phyloP scores from a whole-genome alignment of 2,888 invertebrate species.

The Girardia tigrina region DNA sequence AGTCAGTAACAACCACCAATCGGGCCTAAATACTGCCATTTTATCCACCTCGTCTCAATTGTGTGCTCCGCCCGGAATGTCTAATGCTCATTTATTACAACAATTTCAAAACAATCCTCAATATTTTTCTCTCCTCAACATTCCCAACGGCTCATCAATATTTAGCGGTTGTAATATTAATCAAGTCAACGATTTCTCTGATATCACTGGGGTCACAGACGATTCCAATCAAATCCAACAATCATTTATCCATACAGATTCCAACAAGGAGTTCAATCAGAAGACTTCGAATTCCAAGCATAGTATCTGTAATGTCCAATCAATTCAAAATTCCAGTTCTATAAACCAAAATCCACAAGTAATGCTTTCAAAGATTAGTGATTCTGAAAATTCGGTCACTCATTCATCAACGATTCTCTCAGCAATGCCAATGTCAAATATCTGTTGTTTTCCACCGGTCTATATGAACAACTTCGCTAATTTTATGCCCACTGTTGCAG shows the following conservation, averaged over 20 bases:
- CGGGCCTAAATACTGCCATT: not conserved
- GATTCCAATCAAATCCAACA: not conserved
- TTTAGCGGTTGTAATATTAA: slow-evolving; percentile 7
- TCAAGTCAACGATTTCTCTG: slow-evolving; percentile 5
- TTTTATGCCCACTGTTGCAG: not conserved
- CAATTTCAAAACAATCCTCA: slow-evolving; percentile 15
- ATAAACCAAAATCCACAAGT: not conserved
- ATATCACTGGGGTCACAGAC: not conserved
- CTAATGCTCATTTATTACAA: slow-evolving; percentile 13
- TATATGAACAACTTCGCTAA: not conserved
- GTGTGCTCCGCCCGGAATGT: slow-evolving; percentile 6
- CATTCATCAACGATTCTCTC: not conserved
- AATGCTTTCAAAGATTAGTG: not conserved
- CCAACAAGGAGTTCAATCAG: not conserved
- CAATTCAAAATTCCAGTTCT: not conserved
- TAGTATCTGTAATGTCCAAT: not conserved
- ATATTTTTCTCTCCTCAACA: not conserved
- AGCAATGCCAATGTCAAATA: slow-evolving; percentile 5
- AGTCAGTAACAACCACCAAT: not conserved
- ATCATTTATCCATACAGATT: not conserved
- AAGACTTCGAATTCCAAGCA: slow-evolving; percentile 1
- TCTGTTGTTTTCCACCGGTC: not conserved
- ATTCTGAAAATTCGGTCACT: not conserved
- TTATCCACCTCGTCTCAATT: not conserved
- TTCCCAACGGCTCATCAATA: not conserved